Evolutionary conservation across 2,113 vertebrate species (phyloP).

Genomic region (Planiliza haematocheilus): DNA sequence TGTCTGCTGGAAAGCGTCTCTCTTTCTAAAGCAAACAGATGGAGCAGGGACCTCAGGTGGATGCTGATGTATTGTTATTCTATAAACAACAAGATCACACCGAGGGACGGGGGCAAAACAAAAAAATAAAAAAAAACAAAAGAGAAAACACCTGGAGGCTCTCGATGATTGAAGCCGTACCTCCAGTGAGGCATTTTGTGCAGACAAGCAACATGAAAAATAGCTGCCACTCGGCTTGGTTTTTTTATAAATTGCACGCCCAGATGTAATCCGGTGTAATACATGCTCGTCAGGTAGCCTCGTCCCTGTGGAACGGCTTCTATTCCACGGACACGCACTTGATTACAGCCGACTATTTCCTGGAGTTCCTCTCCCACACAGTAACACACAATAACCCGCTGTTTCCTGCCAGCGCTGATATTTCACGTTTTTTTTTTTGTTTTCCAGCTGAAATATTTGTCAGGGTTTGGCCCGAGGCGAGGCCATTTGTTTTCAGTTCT

Average conservation of each 20-base stretch:
- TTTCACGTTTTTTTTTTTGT: constrained; percentile 42
- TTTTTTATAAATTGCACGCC: constrained; percentile 53
- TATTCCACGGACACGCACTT: constrained; percentile 16
- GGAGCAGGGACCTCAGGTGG: constrained; percentile 65
- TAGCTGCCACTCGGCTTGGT: constrained; percentile 27
- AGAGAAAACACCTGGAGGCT: constrained; percentile 36
- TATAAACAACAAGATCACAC: constrained; percentile 63
- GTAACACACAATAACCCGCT: constrained; percentile 16
- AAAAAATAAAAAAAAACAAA: constrained; percentile 14
- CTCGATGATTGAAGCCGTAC: constrained; percentile 45
- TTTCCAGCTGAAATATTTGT: constrained; percentile 40
- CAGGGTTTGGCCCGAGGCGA: constrained; percentile 32
- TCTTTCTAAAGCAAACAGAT: constrained; percentile 50
- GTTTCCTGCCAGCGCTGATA: constrained; percentile 31
- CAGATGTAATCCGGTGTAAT: constrained; percentile 47
- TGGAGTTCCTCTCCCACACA: not conserved
- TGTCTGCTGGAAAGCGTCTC: constrained; percentile 24
- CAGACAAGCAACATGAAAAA: constrained; percentile 34
- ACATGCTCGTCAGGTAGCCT: constrained; percentile 23
- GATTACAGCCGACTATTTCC: constrained; percentile 47
- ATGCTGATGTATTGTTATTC: constrained; percentile 52
- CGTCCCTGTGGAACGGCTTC: constrained; percentile 24
- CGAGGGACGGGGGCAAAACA: not conserved
- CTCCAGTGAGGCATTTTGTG: constrained; percentile 27
- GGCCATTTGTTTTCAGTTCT: constrained; percentile 13